Conservation (phyloP, 2,113 vertebrate species). For the Talpa occidentalis region DNA sequence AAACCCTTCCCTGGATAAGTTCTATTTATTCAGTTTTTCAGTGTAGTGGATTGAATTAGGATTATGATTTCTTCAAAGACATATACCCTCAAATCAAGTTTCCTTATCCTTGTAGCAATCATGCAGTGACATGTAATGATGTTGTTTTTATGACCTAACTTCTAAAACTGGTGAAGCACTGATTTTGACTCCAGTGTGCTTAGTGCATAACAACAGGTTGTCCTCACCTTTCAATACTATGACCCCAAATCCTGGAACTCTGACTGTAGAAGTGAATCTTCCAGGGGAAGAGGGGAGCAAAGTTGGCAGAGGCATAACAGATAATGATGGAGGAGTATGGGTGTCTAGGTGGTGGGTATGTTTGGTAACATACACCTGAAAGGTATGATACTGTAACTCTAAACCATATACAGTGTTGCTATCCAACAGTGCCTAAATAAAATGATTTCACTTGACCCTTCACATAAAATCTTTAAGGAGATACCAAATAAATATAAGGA, state of each 20-base stretch:
- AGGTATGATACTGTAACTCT: too few species aligned
- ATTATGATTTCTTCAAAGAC: slow-evolving; percentile 8
- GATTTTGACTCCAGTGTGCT: neutral
- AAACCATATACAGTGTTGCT: too few species aligned
- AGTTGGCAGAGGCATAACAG: too few species aligned
- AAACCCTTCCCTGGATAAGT: slow-evolving; percentile 19
- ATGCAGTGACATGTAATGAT: neutral
- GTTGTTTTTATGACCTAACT: neutral
- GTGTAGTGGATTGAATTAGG: neutral
- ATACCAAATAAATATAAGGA: too few species aligned
- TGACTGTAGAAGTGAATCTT: too few species aligned
- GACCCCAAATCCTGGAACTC: neutral
- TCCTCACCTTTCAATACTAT: neutral
- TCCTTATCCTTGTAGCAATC: neutral
- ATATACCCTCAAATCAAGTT: neutral
- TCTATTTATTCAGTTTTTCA: slow-evolving; percentile 30
- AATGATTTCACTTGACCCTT: too few species aligned
- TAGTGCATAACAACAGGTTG: neutral
- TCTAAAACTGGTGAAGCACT: slow-evolving; percentile 52
- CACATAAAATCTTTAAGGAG: too few species aligned
- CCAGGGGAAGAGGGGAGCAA: too few species aligned
- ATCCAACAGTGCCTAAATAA: too few species aligned
- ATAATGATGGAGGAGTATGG: too few species aligned
- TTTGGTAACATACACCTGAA: too few species aligned
- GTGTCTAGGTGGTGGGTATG: too few species aligned